Evolutionary conservation across 1,140 invertebrate genomes (phyloP).

Genomic region (Asbolus verrucosus): DNA sequence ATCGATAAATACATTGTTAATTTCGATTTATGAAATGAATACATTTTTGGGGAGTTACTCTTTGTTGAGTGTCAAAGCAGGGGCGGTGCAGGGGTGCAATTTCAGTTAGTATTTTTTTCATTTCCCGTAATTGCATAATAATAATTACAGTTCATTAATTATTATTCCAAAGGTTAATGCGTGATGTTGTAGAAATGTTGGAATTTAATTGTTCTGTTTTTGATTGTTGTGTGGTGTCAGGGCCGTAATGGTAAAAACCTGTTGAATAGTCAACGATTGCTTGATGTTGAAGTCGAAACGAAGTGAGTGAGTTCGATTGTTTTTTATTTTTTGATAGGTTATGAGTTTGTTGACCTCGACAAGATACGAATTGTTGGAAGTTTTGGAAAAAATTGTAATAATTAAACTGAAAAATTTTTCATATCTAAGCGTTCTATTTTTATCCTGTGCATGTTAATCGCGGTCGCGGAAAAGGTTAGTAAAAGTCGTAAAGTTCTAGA

Average conservation of each 20-base stretch:
- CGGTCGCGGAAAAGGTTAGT: not conserved
- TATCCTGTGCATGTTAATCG: not conserved
- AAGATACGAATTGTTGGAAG: not conserved
- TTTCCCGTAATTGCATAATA: no score
- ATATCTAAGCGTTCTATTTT: slow-evolving; percentile 30
- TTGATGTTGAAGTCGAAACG: no score
- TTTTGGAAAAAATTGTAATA: slow-evolving; percentile 5
- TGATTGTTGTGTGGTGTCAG: slow-evolving; percentile 24
- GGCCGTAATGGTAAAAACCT: slow-evolving; percentile 21
- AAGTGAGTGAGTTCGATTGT: no score
- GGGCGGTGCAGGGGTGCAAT: no score
- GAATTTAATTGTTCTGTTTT: slow-evolving; percentile 21
- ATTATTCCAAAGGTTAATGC: not conserved
- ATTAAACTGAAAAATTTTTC: no score
- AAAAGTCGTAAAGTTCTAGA: not conserved
- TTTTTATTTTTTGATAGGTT: not conserved
- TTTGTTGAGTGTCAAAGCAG: no score
- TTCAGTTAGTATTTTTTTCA: no score
- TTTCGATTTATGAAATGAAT: no score
- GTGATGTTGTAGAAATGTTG: slow-evolving; percentile 1
- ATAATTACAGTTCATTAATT: slow-evolving; percentile 18
- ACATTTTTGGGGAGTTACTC: no score
- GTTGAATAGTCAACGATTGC: slow-evolving; percentile 1
- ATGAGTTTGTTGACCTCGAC: slow-evolving; percentile 23
- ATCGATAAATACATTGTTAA: no score